Base-by-base conservation (phyloP, 2,888 invertebrate species). In the Meteorus cinctellus region DNA sequence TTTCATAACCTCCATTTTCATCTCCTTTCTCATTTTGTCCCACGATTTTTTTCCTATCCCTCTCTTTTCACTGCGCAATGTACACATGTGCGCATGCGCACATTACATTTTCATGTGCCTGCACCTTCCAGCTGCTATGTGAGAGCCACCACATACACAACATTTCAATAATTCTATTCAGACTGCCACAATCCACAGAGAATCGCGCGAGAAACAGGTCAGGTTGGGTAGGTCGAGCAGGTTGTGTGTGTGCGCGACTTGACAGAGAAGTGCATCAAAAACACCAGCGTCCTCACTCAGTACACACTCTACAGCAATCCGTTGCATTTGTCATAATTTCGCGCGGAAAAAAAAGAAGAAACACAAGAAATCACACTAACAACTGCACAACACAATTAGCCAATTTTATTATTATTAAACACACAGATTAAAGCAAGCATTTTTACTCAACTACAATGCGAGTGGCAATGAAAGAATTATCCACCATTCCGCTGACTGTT, bases 171-270 rank as follows among this genome's bases (percentile, higher is more conserved):
- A 41, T 41, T 12, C 12, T 41, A 41, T 41, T 41, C 41, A 5
- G 12, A 41, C 41, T 41, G 41, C 41, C 41, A 41, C 41, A 41
- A 41, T 41, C 41, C 41, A 41, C 41, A 41, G 41, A 41, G 34
- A 34, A 8, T 12, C 41, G 41, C 41, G 41, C 41, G 41, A 77
- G 79, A 81, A 81, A 74, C 81, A 81, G 83, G 86, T 85, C 86
- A 86, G 87, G 86, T 86, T 86, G 84, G 85, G 84, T 82, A 81
- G 66, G 72, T 72, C 69, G 55, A 69, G 31, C 55, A 51, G 45
- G 71, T 72, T 62, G 62, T 67, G 66, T 62, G 31, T 65, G 65
- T 24, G 19, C 27, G 31, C 31, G 29, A 63, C 63, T 55, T 72
- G 72, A 72, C 72, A 72, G 48, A 12, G 62, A 41, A 41, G 41